Evolutionary conservation across 2,113 vertebrate species (phyloP), one percentile per base, ranked within the genome.

Genomic region (Thinocorus orbignyianus): DNA sequence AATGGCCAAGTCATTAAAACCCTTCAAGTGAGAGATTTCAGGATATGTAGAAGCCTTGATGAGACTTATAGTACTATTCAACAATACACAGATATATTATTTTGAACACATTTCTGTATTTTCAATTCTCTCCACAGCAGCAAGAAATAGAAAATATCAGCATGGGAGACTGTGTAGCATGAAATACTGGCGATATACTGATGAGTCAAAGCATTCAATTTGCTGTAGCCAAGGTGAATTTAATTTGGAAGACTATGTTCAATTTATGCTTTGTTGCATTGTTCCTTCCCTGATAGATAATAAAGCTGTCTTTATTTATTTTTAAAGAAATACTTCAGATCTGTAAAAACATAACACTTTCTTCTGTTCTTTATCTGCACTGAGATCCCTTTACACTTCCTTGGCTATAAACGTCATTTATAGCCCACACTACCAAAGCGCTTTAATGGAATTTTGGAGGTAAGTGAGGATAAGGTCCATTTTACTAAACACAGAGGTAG

Each of bases 301-400:
- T 91, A 86, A 88, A 95, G 15, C 42, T 92, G 61, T 51, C 49
- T 83, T 88, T 86, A 61, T 95, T 92, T 92, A 70, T 93, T 92
- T 93, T 71, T 92, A 25, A 88, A 94, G 30, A 90, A 93, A 92
- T 90, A 83, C 35, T 88, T 92, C 74, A 74, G 33, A 74, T 88
- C 79, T 78, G 39, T 81, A 84, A 86, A 94, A 95, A 46, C 18
- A 48, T 68, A 85, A 25, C 26, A 44, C 26, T 81, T 90, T 81
- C 37, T 81, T 86, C 33, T 82, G 22, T 92, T 93, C 39, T 92
- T 91, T 91, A 90, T 96, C 86, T 89, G 39, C n/a, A 35, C 61
- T 85, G 83, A 76, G 42, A 62, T 91, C 52, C n/a, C 62, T 95
- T 95, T 92, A 82, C 10, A 44, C 44, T 86, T 81, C 44, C 10